Percentiles rank a stretch among this genome's conserved stretches.
These are phyloP conservation scores for Spongia lamella DNA, from an alignment of 37 sponge, comb jelly and placozoan species.

Conservation along the genomic window DNA sequence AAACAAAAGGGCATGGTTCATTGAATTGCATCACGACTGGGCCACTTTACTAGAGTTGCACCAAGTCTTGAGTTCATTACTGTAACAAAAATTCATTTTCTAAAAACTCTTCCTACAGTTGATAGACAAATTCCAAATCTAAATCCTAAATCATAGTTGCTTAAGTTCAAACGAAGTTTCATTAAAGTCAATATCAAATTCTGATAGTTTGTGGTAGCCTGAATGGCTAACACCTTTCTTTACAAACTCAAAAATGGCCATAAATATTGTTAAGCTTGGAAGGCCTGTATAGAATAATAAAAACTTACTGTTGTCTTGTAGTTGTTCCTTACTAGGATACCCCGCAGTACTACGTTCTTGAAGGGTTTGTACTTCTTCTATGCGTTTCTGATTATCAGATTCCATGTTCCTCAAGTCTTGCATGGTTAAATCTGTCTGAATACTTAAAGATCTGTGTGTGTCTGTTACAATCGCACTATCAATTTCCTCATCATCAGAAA, in stretches of 20 bases:
- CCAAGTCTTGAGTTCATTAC: conserved; percentile 3
- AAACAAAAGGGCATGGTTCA: conserved; percentile 16
- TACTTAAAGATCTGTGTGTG: too few species aligned
- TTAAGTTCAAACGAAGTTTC: conserved; percentile 40
- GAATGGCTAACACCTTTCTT: too few species aligned
- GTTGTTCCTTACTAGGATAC: too few species aligned
- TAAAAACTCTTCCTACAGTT: conserved; percentile 20
- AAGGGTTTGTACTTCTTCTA: too few species aligned
- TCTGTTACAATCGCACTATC: too few species aligned
- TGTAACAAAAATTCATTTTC: conserved; percentile 24
- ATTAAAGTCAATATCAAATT: conserved; percentile 34
- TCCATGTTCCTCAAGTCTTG: conserved; percentile 15
- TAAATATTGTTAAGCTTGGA: conserved; percentile 24
- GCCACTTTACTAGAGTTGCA: conserved; percentile 1
- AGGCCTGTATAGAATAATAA: conserved; percentile 38
- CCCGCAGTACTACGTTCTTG: too few species aligned
- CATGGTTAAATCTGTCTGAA: conserved; percentile 42
- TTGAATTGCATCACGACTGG: conserved; percentile 9
- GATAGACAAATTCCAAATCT: conserved; percentile 20
- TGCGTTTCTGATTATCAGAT: conserved; percentile 10
- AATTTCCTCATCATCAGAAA: too few species aligned
- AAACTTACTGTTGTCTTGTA: conserved; percentile 17
- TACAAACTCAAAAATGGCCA: conserved; percentile 35
- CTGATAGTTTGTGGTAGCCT: too few species aligned
- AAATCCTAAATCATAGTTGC: conserved; percentile 30